Evolutionary conservation across 2,888 invertebrate genomes (phyloP), one percentile per base, ranked within the genome.

Genomic region (Lithodes maja): DNA sequence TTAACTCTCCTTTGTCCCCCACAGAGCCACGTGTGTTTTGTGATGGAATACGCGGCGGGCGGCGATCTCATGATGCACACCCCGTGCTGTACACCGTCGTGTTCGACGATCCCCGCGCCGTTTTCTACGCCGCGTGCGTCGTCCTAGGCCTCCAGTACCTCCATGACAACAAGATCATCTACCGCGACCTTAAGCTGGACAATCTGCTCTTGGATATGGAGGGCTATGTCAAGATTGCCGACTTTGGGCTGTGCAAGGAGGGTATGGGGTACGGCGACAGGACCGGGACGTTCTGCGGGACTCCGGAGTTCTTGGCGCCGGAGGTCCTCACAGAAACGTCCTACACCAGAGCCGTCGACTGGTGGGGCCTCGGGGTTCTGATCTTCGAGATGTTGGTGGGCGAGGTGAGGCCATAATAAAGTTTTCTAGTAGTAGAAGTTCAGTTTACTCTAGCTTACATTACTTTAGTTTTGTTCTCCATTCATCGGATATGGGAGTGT

Each of bases 1-100:
- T n/a, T n/a, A n/a, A n/a, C n/a, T n/a, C n/a, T n/a, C n/a, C n/a
- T n/a, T n/a, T n/a, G n/a, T n/a, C n/a, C n/a, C 55, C 55, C 9
- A 17, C 93, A 96, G 96, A 96, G 97, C 93, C 99, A 99, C 94
- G 99, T 99, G 78, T 99, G 99, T 94, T 99, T 99, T 95, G 99
- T 99, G 78, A 95, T 99, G 99, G 99, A 99, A 94, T 99, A 99
- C 95, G 99, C 99, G 82, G 98, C 98, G 92, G 99, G 99, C 90
- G 99, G 99, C 87, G 99, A 99, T 95, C 96, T 99, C 92, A 99
- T 99, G 99, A 99, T 99, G 98, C 99, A 99, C 94, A 99, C 99
- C 93, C 99, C n/a, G n/a, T n/a, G n/a, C n/a, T n/a, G n/a, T n/a
- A 99, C 94, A 98, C 99, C 77, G 99, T 99, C 94, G 99, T 99